phyloP scores from a whole-genome alignment of 2,888 invertebrate genomes.

The Onthophagus sagittarius region DNA sequence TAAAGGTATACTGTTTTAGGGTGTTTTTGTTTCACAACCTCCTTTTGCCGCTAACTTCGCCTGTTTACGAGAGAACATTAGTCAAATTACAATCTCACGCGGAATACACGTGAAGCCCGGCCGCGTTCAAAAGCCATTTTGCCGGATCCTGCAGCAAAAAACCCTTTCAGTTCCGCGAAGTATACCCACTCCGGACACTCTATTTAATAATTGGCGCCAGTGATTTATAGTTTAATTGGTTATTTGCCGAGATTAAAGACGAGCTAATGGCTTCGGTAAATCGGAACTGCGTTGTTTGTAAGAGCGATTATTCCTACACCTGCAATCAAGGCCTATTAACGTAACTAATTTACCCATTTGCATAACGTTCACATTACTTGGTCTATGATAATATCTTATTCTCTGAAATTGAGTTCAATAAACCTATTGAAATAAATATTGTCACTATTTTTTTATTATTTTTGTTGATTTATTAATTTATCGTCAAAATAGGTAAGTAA shows the following conservation, averaged over 20 bases:
- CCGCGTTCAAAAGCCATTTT: background rate
- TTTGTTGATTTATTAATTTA: no score
- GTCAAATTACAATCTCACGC: conserved; percentile 4
- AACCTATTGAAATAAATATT: background rate
- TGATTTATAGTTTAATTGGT: background rate
- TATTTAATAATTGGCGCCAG: background rate
- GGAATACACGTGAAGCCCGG: background rate
- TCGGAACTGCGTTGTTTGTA: background rate
- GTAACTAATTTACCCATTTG: background rate
- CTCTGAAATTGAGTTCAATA: background rate
- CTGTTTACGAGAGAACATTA: conserved; percentile 5
- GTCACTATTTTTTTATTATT: background rate
- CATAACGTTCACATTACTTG: background rate
- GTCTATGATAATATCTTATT: background rate
- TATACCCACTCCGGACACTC: background rate
- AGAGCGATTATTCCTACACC: background rate
- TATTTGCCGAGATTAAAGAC: background rate
- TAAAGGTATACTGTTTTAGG: conserved; percentile 24
- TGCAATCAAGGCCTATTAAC: background rate
- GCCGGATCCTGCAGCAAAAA: background rate
- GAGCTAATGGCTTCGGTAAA: background rate
- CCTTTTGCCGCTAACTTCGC: background rate
- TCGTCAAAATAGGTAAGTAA: no score
- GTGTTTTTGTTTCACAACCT: background rate
- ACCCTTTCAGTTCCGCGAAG: background rate